phyloP scores from a whole-genome alignment of 2,113 vertebrate genomes.

The Alosa alosa region DNA sequence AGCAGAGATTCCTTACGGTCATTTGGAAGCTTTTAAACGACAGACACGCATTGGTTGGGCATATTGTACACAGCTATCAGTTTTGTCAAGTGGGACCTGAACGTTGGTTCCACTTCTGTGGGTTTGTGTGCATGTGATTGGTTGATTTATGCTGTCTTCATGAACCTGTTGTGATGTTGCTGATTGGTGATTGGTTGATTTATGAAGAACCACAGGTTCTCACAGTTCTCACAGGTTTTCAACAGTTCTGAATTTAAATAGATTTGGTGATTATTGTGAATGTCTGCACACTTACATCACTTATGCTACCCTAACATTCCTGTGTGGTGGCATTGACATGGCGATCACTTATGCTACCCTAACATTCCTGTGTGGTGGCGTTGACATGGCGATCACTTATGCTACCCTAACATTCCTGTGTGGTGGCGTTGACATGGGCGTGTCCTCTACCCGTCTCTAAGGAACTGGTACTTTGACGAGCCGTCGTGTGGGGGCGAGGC shows the following conservation, averaged over 20 bases:
- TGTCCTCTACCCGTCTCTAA: slow-evolving; percentile 49
- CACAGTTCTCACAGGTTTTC: neutral
- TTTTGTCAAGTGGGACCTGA: neutral
- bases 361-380: no score
- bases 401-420: neutral
- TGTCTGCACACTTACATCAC: neutral
- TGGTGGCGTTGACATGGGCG: neutral
- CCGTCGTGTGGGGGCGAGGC: slow-evolving; percentile 96
- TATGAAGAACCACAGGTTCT: no score
- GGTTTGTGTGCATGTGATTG: neutral
- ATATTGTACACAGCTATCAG: no score
- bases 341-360: no score
- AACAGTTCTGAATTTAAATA: neutral
- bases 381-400: no score
- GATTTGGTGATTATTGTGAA: neutral
- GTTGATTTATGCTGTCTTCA: neutral
- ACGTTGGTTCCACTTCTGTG: neutral
- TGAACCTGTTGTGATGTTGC: neutral
- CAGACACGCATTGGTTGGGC: neutral
- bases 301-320: neutral
- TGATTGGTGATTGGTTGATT: no score
- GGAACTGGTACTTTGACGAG: slow-evolving; percentile 96
- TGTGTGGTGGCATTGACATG: no score
- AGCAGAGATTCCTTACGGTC: no score
- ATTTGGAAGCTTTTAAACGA: no score